Evolutionary conservation across 2,888 invertebrate genomes (phyloP).

Genomic region (Nesidiocoris tenuis): DNA sequence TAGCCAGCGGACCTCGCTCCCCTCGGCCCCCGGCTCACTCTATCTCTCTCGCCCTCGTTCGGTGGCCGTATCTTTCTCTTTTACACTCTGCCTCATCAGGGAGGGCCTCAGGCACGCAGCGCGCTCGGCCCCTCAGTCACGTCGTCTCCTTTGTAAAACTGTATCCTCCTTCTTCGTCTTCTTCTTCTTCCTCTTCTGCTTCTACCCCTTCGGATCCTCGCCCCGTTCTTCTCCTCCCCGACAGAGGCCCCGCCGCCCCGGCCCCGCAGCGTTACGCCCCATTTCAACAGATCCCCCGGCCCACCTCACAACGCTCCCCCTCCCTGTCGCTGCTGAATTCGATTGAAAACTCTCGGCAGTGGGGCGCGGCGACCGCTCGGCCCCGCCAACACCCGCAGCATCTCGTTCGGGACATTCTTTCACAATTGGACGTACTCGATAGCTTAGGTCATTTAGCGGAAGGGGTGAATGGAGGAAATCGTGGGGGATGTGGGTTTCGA

Average conservation of each 20-base stretch:
- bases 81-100: not conserved
- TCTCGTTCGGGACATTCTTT: not conserved
- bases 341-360: not conserved
- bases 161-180: not conserved
- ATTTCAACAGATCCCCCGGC: not conserved
- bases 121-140: not conserved
- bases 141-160: not conserved
- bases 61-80: not conserved
- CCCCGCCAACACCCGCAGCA: not conserved
- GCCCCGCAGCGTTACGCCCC: not conserved
- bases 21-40: not conserved
- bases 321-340: not conserved
- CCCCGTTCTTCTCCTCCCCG: not conserved
- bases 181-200: no score
- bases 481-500: no score
- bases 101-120: not conserved
- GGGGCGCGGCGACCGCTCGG: not conserved
- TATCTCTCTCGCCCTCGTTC: not conserved
- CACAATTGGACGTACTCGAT: not conserved
- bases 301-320: not conserved
- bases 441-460: not conserved
- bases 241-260: not conserved
- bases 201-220: no score
- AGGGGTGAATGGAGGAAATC: no score
- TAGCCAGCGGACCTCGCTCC: not conserved